Evolutionary conservation across 2,797 vertebrate genomes (phyloP).

Genomic region (Lindbergichthys nudifrons): DNA sequence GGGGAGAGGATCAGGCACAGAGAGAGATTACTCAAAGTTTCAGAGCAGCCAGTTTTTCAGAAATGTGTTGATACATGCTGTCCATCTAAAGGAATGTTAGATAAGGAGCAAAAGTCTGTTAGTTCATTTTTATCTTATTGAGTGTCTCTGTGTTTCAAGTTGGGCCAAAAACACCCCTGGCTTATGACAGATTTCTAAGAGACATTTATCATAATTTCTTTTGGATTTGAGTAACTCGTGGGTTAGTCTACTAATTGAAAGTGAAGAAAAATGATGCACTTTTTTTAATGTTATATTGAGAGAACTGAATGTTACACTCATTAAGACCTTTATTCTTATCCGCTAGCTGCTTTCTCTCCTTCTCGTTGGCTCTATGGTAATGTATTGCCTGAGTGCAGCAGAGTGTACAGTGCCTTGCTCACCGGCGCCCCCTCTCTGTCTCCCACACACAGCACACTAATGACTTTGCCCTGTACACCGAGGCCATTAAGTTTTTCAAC

Average conservation of each 20-base stretch:
- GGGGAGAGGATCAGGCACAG: conserved; percentile 56
- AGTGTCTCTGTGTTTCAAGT: not conserved
- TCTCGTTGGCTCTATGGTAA: conserved; percentile 60
- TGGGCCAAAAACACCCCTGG: not conserved
- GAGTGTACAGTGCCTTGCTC: conserved; percentile 55
- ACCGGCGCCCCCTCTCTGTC: conserved; percentile 74
- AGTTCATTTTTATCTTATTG: not conserved
- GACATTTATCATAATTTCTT: not conserved
- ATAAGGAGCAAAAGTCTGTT: not conserved
- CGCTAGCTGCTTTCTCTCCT: conserved; percentile 30
- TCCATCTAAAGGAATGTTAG: not conserved
- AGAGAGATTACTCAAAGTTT: conserved; percentile 46
- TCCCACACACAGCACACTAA: conserved; percentile 95
- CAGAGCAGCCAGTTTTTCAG: not conserved
- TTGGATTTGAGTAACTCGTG: not conserved
- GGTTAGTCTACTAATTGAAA: not conserved
- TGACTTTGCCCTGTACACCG: conserved; percentile 99
- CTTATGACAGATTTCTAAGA: not conserved
- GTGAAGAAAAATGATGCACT: no score
- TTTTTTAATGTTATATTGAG: not conserved
- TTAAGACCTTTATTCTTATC: conserved; percentile 4
- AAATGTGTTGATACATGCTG: not conserved
- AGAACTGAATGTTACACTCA: not conserved
- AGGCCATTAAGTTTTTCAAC: conserved; percentile 99
- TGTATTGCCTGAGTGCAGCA: conserved; percentile 24